Conservation (phyloP, 2,113 vertebrate species). For the Psephotus haematonotus region DNA sequence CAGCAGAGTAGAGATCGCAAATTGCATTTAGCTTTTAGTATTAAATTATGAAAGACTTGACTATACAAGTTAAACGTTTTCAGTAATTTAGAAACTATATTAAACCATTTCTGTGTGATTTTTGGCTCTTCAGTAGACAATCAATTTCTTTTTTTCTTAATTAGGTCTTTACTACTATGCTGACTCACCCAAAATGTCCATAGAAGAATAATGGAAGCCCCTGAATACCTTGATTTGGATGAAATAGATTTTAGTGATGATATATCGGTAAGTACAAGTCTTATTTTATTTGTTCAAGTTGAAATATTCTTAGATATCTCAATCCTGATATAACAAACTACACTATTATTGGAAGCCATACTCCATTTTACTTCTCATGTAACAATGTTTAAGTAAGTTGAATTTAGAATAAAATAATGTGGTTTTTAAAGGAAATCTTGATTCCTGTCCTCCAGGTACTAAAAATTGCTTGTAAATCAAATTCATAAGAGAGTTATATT, state of each 20-base stretch:
- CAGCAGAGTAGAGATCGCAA: neutral
- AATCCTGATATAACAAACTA: neutral
- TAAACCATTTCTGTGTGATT: neutral
- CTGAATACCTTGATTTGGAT: slow-evolving; percentile 98
- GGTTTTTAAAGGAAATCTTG: neutral
- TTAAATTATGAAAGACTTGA: neutral
- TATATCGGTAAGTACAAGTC: slow-evolving; percentile 84
- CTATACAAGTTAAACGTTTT: neutral
- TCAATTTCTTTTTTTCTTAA: slow-evolving; percentile 52
- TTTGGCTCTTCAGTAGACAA: neutral
- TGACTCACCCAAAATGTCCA: slow-evolving; percentile 83
- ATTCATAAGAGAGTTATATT: neutral
- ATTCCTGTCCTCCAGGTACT: neutral
- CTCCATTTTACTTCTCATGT: neutral
- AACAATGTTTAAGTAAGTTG: neutral
- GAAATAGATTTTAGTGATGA: slow-evolving; percentile 99
- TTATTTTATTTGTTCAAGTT: neutral
- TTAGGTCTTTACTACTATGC: slow-evolving; percentile 62
- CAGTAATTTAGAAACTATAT: neutral
- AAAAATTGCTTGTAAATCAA: neutral
- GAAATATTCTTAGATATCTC: neutral
- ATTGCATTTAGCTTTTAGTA: neutral
- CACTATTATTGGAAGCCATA: neutral
- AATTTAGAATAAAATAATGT: neutral
- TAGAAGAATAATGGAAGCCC: slow-evolving; percentile 93